A percentile compares a stretch with the other conserved stretches of the same genome.
phyloP scores from a whole-genome alignment of 2,113 vertebrate species.

The Melanerpes aurifrons region DNA sequence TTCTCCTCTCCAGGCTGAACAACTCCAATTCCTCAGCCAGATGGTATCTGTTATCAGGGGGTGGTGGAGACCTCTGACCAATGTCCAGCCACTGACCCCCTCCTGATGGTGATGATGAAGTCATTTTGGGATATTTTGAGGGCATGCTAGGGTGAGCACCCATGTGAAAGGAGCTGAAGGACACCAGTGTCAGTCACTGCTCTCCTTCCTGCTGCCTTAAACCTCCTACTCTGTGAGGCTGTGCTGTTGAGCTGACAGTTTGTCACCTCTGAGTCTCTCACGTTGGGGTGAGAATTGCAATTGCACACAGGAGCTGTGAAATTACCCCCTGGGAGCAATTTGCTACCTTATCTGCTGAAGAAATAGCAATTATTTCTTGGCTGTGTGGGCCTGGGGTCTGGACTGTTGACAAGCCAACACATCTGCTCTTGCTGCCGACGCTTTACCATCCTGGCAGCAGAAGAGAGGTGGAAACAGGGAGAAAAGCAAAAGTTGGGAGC shows the following conservation, averaged over 20 bases:
- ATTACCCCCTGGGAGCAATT: neutral
- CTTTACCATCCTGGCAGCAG: neutral
- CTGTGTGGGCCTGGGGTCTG: neutral
- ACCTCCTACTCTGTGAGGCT: neutral
- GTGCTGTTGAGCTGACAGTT: neutral
- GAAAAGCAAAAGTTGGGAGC: neutral
- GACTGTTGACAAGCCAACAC: neutral
- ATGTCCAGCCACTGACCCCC: neutral
- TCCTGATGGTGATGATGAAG: neutral
- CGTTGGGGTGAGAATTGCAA: neutral
- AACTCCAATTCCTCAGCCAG: neutral
- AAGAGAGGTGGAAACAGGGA: neutral
- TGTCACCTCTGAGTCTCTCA: neutral
- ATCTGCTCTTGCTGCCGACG: neutral
- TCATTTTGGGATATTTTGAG: neutral
- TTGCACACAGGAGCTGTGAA: conserved; percentile 1
- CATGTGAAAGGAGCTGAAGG: neutral
- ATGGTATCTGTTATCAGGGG: too few relatives aligned
- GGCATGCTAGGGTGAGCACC: accelerated
- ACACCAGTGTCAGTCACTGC: accelerated
- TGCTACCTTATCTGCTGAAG: neutral
- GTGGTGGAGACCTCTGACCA: too few relatives aligned
- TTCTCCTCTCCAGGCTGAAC: neutral
- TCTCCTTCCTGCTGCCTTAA: neutral
- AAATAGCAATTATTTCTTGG: neutral